Conservation (phyloP, 2,888 invertebrate species). For the Synergus itoensis region DNA sequence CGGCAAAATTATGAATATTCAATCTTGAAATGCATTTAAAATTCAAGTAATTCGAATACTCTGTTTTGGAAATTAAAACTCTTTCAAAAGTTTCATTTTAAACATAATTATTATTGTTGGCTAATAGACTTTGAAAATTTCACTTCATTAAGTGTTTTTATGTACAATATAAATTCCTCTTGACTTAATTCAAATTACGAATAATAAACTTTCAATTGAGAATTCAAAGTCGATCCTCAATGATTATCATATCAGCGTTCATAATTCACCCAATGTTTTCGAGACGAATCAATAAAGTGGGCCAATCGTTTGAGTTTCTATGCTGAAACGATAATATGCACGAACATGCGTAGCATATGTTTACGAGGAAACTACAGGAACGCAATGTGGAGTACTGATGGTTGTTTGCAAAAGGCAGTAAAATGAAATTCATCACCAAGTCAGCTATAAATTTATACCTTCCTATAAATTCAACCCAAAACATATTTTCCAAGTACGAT, state of each 20-base stretch:
- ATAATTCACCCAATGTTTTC: constrained; percentile 28
- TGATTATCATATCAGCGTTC: constrained; percentile 4
- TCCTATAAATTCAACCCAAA: too few relatives aligned
- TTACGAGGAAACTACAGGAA: not conserved
- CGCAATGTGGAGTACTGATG: not conserved
- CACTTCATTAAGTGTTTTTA: too few relatives aligned
- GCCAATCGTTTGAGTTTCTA: constrained; percentile 27
- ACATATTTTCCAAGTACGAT: too few relatives aligned
- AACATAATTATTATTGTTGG: too few relatives aligned
- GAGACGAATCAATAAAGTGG: constrained; percentile 32
- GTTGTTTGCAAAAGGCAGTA: not conserved
- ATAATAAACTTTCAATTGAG: not conserved
- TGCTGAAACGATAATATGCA: constrained; percentile 16
- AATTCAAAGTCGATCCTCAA: not conserved
- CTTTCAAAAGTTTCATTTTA: too few relatives aligned
- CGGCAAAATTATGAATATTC: too few relatives aligned
- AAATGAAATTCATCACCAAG: not conserved
- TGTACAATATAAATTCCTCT: too few relatives aligned
- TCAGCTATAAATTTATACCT: not conserved
- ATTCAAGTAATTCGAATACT: too few relatives aligned
- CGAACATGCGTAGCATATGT: constrained; percentile 20
- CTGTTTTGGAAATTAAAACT: too few relatives aligned
- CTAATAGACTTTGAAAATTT: too few relatives aligned
- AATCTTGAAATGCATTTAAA: too few relatives aligned
- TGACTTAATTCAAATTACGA: not conserved